Evolutionary conservation across 1,140 invertebrate species (phyloP).

Genomic region (Zaprionus ghesquierei): DNA sequence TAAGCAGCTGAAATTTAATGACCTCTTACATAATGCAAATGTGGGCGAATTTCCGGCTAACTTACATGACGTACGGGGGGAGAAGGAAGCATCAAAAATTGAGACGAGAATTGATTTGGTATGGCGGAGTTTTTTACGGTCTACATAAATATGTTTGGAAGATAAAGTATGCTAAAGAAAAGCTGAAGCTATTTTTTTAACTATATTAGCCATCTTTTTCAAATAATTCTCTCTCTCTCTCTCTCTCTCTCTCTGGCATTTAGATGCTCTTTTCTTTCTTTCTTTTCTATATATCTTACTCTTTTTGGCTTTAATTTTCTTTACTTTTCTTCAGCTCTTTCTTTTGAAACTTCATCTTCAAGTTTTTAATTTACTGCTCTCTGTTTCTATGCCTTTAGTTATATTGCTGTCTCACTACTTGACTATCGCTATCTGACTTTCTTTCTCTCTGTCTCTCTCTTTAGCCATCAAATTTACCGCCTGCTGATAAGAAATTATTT

Average conservation of each 20-base stretch:
- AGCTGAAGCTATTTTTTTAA: not conserved
- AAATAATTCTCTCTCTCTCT: too few relatives aligned
- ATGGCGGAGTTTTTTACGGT: not conserved
- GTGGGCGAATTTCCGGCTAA: not conserved
- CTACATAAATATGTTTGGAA: not conserved
- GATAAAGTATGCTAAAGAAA: not conserved
- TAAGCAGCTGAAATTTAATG: slow-evolving; percentile 49
- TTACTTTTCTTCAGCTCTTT: too few relatives aligned
- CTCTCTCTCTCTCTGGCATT: too few relatives aligned
- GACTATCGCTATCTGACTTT: too few relatives aligned
- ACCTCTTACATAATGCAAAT: slow-evolving; percentile 21
- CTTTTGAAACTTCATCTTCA: too few relatives aligned
- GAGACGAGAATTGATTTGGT: not conserved
- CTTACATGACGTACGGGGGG: not conserved
- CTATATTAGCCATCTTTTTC: too few relatives aligned
- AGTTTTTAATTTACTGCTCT: too few relatives aligned
- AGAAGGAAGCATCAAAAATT: not conserved
- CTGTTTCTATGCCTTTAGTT: not conserved
- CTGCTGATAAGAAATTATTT: slow-evolving; percentile 37
- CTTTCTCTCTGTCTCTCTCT: not conserved
- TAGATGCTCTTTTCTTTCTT: too few relatives aligned
- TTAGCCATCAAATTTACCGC: not conserved
- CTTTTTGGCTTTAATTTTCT: too few relatives aligned
- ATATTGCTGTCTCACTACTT: not conserved
- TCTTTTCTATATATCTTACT: too few relatives aligned